Evolutionary conservation across 2,888 invertebrate genomes (phyloP), one percentile per base, ranked within the genome.

Genomic region (Stenodera caucasica): DNA sequence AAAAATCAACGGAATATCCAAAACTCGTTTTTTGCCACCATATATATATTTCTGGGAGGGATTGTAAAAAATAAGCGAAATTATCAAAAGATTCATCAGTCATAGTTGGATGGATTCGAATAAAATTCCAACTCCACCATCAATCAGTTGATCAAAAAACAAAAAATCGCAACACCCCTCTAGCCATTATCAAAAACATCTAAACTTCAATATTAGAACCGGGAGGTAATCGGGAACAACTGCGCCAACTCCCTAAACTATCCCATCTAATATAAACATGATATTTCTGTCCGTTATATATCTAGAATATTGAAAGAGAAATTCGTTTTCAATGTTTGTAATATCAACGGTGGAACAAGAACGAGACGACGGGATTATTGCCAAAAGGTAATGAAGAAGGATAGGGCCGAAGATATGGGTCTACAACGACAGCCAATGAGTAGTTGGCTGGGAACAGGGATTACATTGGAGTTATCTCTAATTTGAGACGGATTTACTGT

Each of bases 401-500:
- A 77, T 74, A 72, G 74, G 70, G 68, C 65, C 73, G 74, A 21
- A 45, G 72, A 74, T 73, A 72, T 74, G 69, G 72, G 74, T 70
- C 71, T 71, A 72, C 72, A 74, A 72, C 73, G 77, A 77, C 76
- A 78, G 74, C 77, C 77, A 78, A 77, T 77, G 78, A 78, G 76
- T 76, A 70, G 67, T 70, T 67, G 75, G 71, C 18, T 2, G 72
- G 70, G 73, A 73, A 73, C 70, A 75, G 75, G 78, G 79, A 80
- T 80, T 82, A 78, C 79, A 71, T 75, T 58, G 80, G 81, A 82
- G 82, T 81, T 83, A 83, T 83, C 83, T 83, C 82, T 82, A 83
- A 83, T 83, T 83, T 82, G 81, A 80, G 77, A 77, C 76, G 83
- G 83, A 82, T 83, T 83, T 83, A 81, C 80, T 82, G 79, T 79